These are phyloP conservation scores for Zaprionus obscuricornis DNA, from an alignment of 2,888 invertebrate species.

Conservation along the genomic window DNA sequence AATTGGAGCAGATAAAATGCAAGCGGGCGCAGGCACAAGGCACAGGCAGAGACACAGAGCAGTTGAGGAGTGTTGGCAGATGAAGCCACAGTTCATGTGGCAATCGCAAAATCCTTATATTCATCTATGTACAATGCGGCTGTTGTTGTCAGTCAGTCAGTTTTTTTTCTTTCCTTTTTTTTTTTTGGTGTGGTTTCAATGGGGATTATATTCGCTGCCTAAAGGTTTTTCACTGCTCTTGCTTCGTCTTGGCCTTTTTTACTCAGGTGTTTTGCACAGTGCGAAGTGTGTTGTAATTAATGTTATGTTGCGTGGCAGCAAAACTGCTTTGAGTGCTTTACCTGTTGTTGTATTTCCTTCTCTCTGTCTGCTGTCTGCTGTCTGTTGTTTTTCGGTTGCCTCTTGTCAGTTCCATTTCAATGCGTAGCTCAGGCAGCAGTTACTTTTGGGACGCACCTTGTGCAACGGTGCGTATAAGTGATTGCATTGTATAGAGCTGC, in stretches of 20 bases:
- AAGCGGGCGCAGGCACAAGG: conserved; percentile 23
- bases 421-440: conserved; percentile 25
- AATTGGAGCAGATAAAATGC: conserved; percentile 75
- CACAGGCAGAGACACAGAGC: background rate
- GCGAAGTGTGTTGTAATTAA: conserved; percentile 63
- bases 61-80: too few relatives aligned
- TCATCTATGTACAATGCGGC: conserved; percentile 4
- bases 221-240: too few relatives aligned
- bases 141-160: background rate
- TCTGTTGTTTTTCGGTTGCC: background rate
- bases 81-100: conserved; percentile 49
- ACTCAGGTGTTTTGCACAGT: conserved; percentile 8
- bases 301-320: conserved; percentile 43
- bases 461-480: conserved; percentile 75
- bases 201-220: background rate
- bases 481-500: conserved; percentile 61
- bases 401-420: conserved; percentile 43
- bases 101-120: conserved; percentile 29
- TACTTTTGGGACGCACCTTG: conserved; percentile 44
- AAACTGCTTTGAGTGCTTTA: conserved; percentile 12
- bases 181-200: background rate
- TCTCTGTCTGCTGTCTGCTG: conserved; percentile 4
- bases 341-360: conserved; percentile 29
- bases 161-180: background rate
- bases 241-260: too few relatives aligned